A percentile compares a stretch with the other conserved stretches of the same genome.
phyloP scores from a whole-genome alignment of 2,113 vertebrate genomes.

The Calonectris borealis region DNA sequence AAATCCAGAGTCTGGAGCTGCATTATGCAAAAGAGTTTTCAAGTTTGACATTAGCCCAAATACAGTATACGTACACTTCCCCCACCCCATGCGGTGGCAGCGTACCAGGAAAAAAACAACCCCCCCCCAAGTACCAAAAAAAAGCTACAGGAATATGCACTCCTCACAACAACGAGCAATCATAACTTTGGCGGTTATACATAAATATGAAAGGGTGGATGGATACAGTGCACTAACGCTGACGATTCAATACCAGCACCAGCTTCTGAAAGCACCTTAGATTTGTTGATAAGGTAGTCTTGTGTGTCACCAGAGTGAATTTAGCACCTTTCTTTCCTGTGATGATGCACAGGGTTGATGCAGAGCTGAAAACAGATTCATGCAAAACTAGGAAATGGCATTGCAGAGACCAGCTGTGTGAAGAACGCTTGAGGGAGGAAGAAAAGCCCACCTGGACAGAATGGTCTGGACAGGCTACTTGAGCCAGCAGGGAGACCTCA shows the following conservation, averaged over 20 bases:
- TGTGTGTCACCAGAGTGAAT: background rate
- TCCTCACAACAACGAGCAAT: conserved; percentile 68
- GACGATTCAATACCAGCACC: conserved; percentile 41
- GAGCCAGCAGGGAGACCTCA: background rate
- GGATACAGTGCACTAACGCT: conserved; percentile 76
- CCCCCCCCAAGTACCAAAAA: conserved; percentile 5
- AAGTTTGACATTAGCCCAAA: conserved; percentile 80
- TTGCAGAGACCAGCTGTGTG: background rate
- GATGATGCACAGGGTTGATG: background rate
- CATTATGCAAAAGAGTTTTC: conserved; percentile 70
- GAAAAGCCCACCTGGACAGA: background rate
- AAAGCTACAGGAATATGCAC: conserved; percentile 77
- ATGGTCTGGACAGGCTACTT: background rate
- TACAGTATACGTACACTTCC: conserved; percentile 78
- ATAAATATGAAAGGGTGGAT: conserved; percentile 77
- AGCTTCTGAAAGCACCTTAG: conserved; percentile 26
- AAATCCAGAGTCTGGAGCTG: conserved; percentile 50
- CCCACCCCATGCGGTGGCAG: conserved; percentile 71
- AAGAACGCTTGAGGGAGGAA: background rate
- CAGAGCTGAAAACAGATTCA: background rate
- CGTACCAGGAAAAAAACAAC: conserved; percentile 21
- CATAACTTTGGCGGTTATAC: conserved; percentile 67
- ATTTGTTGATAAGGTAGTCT: background rate
- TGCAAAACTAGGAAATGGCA: background rate
- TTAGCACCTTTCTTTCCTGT: conserved; percentile 8